These are phyloP conservation scores for Ptychodera flava DNA, from an alignment of 35 echinoderm and acorn worm genomes.

Conservation along the genomic window DNA sequence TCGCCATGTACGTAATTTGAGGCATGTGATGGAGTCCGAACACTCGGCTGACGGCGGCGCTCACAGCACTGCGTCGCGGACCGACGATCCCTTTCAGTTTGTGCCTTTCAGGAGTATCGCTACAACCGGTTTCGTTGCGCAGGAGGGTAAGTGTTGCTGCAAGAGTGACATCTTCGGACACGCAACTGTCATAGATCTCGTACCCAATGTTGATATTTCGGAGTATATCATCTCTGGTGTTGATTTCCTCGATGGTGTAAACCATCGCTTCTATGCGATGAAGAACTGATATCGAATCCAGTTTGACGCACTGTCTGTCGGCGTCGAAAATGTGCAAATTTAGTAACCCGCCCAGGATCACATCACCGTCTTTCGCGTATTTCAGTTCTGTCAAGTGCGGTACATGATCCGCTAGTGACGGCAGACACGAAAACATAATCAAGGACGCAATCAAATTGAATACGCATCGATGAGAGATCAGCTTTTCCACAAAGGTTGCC, in stretches of 20 bases:
- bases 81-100: slow-evolving; percentile 43
- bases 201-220: slow-evolving; percentile 2
- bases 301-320: slow-evolving; percentile 7
- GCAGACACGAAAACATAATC: too few relatives aligned
- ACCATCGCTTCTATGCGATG: slow-evolving; percentile 36
- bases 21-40: slow-evolving; percentile 33
- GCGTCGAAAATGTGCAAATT: slow-evolving; percentile 22
- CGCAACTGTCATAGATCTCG: slow-evolving; percentile 25
- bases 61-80: slow-evolving; percentile 33
- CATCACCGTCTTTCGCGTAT: slow-evolving; percentile 37
- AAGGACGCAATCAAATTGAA: too few relatives aligned
- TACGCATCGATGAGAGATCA: too few relatives aligned
- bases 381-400: neutral
- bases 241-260: slow-evolving; percentile 11
- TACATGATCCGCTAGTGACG: too few relatives aligned
- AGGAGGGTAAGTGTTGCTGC: slow-evolving; percentile 25
- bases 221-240: neutral
- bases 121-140: slow-evolving; percentile 7
- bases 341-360: slow-evolving; percentile 40
- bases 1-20: slow-evolving; percentile 37
- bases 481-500: too few relatives aligned
- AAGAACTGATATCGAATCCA: slow-evolving; percentile 7
- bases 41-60: slow-evolving; percentile 6
- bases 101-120: neutral
- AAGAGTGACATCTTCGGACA: slow-evolving; percentile 30